Base-by-base conservation (phyloP, 2,888 invertebrate genomes). In the Mythimna lalbum region DNA sequence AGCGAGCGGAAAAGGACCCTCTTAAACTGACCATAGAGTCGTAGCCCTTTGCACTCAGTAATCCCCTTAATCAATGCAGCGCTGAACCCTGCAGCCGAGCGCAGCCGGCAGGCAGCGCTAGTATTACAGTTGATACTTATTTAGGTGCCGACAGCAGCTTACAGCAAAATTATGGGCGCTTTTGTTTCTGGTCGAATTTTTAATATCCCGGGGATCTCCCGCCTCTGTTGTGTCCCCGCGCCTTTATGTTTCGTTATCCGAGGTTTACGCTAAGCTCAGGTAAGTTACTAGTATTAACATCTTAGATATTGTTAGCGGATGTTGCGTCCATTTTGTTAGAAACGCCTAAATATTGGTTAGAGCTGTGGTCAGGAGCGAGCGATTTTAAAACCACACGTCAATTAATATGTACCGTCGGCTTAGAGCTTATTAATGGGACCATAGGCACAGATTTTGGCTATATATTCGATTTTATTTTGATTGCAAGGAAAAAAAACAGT, bases 181-280 rank as follows among this genome's bases (percentile, higher is more conserved):
- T 88, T 89, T 89, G 89, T 88, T 88, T 82, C 73, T 72, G 73
- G 79, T 80, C 82, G 81, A 83, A 83, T 86, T 89, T 89, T 89
- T 89, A 89, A 89, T 89, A 88, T 88, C 74, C 75, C 72, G 72
- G 36, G 80, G 70, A 78, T 76, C 60, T 62, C 59, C 73, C 21
- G 76, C 75, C 77, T 73, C 82, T 84, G 82, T 75, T 81, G 86
- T 86, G 81, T 82, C 72, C 79, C 75, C 27, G 61, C 67, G 80
- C 78, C 78, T 86, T 85, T 84, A 77, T 81, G 76, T 78, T 69
- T 73, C 73, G 63, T 80, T 65, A 80, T 76, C 78, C 63, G 23
- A 57, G 80, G 67, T 78, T 82, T 83, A 78, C 67, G 75, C 64
- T 80, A 83, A 83, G 75, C 74, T 36, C 66, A 67, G 85, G 69